phyloP scores from a whole-genome alignment of 2,888 invertebrate species.

The Lasioglossum lativentre region DNA sequence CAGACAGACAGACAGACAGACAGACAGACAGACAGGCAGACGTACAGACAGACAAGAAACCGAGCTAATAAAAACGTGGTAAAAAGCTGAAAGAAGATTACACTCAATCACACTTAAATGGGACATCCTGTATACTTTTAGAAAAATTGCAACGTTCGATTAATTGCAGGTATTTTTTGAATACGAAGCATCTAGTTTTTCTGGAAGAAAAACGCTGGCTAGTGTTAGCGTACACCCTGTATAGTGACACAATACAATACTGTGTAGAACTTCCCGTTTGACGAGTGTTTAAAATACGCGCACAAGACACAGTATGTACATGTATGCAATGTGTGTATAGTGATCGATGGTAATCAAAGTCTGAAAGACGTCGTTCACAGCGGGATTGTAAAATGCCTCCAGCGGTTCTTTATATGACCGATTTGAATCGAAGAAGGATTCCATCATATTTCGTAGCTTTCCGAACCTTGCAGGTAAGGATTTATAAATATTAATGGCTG shows the following conservation, averaged over 20 bases:
- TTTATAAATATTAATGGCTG: slow-evolving; percentile 59
- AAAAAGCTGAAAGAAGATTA: too few species aligned
- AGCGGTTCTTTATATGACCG: slow-evolving; percentile 16
- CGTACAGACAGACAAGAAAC: too few species aligned
- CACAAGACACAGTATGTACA: background rate
- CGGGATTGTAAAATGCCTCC: background rate
- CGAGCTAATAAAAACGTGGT: too few species aligned
- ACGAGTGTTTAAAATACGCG: background rate
- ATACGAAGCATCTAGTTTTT: background rate
- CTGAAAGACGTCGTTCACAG: background rate
- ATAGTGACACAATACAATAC: background rate
- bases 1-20: too few species aligned
- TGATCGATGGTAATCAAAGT: slow-evolving; percentile 1
- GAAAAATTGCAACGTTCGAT: background rate
- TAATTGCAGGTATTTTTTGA: background rate
- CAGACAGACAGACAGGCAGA: too few species aligned
- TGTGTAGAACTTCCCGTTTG: background rate
- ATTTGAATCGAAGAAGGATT: slow-evolving; percentile 35
- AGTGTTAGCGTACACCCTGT: background rate
- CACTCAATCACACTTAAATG: too few species aligned
- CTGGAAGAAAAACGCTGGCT: too few species aligned
- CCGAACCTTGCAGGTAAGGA: slow-evolving; percentile 12
- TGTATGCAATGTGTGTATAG: background rate
- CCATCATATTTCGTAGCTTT: slow-evolving; percentile 34
- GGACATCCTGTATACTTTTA: background rate